phyloP scores from a whole-genome alignment of 1,140 invertebrate species.

The Latrodectus geometricus region DNA sequence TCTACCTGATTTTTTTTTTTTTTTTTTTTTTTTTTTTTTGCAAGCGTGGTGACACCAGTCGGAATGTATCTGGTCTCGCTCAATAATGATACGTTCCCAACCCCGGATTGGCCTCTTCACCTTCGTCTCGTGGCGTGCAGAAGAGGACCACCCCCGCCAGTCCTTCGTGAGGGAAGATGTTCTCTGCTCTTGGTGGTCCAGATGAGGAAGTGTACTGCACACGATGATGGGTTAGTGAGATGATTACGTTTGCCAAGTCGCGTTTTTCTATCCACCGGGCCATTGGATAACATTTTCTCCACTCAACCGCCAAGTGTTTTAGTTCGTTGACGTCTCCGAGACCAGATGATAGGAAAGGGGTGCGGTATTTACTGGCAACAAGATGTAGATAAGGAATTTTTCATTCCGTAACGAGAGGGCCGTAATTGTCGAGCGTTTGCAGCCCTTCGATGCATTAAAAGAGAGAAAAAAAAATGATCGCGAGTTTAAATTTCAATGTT shows the following conservation, averaged over 20 bases:
- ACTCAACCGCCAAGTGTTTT: neutral
- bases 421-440: no score
- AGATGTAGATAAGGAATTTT: no score
- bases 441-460: no score
- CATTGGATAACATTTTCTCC: neutral
- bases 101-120: conserved; percentile 27
- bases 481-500: no score
- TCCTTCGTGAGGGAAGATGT: conserved; percentile 2
- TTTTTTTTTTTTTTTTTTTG: no score
- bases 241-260: neutral
- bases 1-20: no score
- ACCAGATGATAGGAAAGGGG: neutral
- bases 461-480: no score
- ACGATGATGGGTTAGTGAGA: neutral
- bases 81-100: conserved; percentile 20
- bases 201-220: conserved; percentile 16
- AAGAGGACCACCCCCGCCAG: conserved; percentile 15
- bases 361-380: neutral
- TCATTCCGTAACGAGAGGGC: no score
- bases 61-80: conserved; percentile 3
- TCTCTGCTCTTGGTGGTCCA: conserved; percentile 30
- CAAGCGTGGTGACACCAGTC: conserved; percentile 2
- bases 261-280: neutral
- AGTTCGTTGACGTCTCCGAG: neutral
- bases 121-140: neutral